Conservation (phyloP, 2,113 vertebrate species). For the Peucedramus taeniatus region DNA sequence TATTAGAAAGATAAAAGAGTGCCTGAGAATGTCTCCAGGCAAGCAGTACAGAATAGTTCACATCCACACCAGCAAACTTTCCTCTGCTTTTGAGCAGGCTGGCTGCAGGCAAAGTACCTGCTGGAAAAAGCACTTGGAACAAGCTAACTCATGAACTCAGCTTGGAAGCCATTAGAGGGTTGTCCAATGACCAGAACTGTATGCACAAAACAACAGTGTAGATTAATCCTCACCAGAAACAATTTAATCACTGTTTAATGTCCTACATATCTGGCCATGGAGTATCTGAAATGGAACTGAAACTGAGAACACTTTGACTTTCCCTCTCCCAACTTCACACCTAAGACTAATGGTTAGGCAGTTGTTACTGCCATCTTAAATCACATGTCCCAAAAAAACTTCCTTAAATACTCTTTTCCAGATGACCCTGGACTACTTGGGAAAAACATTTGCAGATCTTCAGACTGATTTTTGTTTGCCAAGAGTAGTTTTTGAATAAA, state of each 20-base stretch:
- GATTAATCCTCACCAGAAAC: background rate
- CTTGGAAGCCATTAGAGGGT: background rate
- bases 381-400: accelerated
- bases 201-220: background rate
- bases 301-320: background rate
- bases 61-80: background rate
- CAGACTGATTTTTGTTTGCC: background rate
- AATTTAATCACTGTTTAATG: background rate
- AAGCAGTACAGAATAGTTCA: background rate
- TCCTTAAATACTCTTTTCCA: background rate
- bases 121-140: background rate
- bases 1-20: background rate
- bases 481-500: background rate
- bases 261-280: background rate
- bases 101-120: background rate
- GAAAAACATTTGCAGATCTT: background rate
- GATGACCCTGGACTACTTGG: background rate
- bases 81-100: background rate
- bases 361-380: background rate
- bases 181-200: background rate
- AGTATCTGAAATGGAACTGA: background rate
- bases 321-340: background rate
- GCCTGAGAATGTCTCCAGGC: background rate
- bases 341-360: background rate
- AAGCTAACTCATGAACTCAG: background rate